Conservation (phyloP, 2,113 vertebrate species). For the Formicarius rufipectus region DNA sequence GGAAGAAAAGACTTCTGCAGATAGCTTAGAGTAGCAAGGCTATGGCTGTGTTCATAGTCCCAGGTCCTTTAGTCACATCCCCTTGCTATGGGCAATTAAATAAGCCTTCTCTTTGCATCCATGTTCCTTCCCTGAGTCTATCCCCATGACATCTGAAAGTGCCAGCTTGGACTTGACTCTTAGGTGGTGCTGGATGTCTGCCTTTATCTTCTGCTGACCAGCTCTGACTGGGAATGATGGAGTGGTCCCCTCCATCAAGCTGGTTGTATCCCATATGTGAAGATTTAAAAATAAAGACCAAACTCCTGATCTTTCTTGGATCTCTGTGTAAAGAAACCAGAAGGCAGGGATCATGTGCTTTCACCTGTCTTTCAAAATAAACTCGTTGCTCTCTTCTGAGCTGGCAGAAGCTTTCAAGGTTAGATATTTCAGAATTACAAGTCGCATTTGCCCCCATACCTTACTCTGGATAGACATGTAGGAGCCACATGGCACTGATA, state of each 20-base stretch:
- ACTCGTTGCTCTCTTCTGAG: background rate
- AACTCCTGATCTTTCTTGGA: background rate
- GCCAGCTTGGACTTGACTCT: background rate
- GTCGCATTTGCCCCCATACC: background rate
- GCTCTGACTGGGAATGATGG: background rate
- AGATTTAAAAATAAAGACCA: background rate
- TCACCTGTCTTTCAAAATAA: background rate
- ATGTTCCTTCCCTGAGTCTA: background rate
- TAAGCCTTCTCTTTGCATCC: background rate
- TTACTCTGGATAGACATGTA: background rate
- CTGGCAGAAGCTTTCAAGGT: background rate
- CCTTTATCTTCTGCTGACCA: background rate
- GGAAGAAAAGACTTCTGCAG: background rate
- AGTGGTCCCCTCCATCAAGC: background rate
- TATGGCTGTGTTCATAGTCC: background rate
- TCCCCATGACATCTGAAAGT: background rate
- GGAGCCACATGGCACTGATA: background rate
- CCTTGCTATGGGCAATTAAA: background rate
- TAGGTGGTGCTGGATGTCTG: background rate
- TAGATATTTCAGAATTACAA: background rate
- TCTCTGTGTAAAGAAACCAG: background rate
- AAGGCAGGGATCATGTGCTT: background rate
- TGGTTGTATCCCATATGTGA: background rate
- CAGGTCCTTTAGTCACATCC: background rate
- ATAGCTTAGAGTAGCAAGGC: background rate